A percentile compares a stretch with the other conserved stretches of the same genome.
phyloP scores from a whole-genome alignment of 64 coral and sea anemone species.

The Hydrozoanthus tunicans region DNA sequence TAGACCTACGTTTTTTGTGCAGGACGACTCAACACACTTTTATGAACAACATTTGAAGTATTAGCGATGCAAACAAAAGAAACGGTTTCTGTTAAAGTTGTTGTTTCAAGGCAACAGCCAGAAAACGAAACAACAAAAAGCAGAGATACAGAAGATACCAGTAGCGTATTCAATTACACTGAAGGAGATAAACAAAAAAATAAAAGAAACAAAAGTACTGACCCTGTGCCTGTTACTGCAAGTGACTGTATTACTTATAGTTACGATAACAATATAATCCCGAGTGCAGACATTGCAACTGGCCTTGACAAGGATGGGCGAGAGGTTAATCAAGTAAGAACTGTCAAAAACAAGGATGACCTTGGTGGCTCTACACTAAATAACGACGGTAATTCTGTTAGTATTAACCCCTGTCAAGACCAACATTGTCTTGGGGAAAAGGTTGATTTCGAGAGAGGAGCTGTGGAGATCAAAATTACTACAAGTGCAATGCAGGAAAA shows the following conservation, averaged over 20 bases:
- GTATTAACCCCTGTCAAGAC: too few relatives aligned
- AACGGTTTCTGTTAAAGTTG: background rate
- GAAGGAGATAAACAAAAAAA: conserved; percentile 3
- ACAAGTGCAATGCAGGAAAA: background rate
- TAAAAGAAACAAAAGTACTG: conserved; percentile 18
- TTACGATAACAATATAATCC: background rate
- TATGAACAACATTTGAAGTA: background rate
- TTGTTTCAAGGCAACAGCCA: background rate
- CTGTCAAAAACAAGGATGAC: background rate
- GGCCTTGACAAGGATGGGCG: background rate
- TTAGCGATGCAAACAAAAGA: background rate
- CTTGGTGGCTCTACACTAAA: background rate
- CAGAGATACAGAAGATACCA: background rate
- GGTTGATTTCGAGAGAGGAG: background rate
- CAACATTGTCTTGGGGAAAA: background rate
- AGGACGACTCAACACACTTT: background rate
- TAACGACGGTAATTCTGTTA: background rate
- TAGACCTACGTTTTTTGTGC: too few relatives aligned
- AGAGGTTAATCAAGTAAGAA: background rate
- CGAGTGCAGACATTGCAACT: background rate
- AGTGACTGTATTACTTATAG: background rate
- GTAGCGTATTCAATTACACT: background rate
- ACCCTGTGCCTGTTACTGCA: background rate
- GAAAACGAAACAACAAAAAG: background rate
- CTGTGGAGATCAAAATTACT: background rate